Evolutionary conservation across 2,797 vertebrate genomes (phyloP), one percentile per base, ranked within the genome.

Genomic region (Adrianichthys oophorus): DNA sequence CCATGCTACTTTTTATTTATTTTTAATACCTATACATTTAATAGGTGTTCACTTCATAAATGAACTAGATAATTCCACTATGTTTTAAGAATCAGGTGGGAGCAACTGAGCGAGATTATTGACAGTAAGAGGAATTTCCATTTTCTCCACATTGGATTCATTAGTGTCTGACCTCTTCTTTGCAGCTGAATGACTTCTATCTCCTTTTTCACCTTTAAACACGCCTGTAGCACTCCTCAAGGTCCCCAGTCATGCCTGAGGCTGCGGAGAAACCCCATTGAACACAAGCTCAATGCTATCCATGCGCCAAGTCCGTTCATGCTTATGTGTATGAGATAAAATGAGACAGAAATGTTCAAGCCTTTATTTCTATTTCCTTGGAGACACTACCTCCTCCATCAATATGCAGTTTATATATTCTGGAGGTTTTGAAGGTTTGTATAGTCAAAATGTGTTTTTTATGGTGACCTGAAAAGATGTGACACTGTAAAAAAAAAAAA

Each of bases 211-310:
- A 61, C 81, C 83, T 66, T 79, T 79, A 83, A 89, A 89, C 79
- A 70, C 15, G 89, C 90, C 89, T 82, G 80, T 81, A 89, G 91
- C 86, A 32, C 75, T 90, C 79, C 82, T 90, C 64, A 68, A 85
- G 74, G 82, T 87, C 79, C 79, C 66, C 69, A 7, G 16, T 55
- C 75, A 74, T 76, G 87, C 88, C 87, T 4, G 62, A 85, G 90
- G 89, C 86, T 59, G 78, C 78, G 71, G 68, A 85, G 79, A 75
- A 76, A 82, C 83, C 83, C 74, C 0, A 52, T 56, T 79, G 67
- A 77, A 76, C 73, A 74, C 48, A 8, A 32, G 64, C 63, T 67
- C 55, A 62, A 68, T 79, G 80, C 76, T 56, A 56, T 74, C 66
- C 71, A 62, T 78, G 57, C 60, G 48, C 52, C 64, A 66, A 75